phyloP scores from a whole-genome alignment of 2,797 vertebrate genomes.

The Margarornis squamiger region DNA sequence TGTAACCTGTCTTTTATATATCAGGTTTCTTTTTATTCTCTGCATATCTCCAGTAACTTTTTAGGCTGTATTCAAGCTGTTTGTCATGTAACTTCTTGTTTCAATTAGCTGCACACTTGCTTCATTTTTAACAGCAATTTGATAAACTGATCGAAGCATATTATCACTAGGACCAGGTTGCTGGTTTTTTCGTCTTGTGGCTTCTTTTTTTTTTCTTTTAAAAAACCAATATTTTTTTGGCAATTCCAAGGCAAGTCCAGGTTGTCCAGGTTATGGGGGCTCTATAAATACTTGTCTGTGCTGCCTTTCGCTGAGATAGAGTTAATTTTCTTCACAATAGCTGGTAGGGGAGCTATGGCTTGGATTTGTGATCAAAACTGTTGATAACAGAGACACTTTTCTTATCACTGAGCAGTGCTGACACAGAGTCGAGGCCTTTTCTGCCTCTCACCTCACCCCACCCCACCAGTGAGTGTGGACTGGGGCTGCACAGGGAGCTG shows the following conservation, averaged over 20 bases:
- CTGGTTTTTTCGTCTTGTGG: accelerated
- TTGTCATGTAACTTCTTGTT: not conserved
- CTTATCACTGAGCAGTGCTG: not conserved
- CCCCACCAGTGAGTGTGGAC: not conserved
- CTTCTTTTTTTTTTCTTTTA: not conserved
- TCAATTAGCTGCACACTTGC: not conserved
- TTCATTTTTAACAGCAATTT: not conserved
- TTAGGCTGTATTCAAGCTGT: not conserved
- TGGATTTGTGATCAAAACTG: not conserved
- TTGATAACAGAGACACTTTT: not conserved
- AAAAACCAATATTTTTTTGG: not conserved
- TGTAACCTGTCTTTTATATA: not conserved
- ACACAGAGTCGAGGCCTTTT: not conserved
- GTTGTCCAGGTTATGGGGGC: not conserved
- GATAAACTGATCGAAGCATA: not conserved
- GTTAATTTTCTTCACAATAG: not conserved
- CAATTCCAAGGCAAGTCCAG: not conserved
- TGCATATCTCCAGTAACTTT: not conserved
- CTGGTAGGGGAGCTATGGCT: not conserved
- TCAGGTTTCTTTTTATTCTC: not conserved
- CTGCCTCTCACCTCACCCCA: not conserved
- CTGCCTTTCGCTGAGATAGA: not conserved
- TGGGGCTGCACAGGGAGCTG: not conserved
- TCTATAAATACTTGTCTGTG: not conserved
- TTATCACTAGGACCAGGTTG: not conserved